Base-by-base conservation (phyloP, 2,888 invertebrate genomes). In the Monopis laevigella region DNA sequence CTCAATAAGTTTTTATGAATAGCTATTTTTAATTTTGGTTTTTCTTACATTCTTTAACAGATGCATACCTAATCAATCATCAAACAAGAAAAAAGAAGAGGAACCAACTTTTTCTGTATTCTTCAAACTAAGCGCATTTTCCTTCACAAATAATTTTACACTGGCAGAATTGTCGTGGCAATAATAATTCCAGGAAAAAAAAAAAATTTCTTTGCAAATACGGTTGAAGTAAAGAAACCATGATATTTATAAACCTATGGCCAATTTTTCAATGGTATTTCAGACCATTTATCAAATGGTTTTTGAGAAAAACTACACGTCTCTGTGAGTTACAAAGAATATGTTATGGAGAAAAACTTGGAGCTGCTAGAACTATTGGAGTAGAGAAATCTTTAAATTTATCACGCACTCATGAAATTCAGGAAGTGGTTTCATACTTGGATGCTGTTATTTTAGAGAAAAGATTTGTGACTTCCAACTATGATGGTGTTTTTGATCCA, bases 281-380 rank as follows among this genome's bases (percentile, higher is more conserved):
- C 36, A 84, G 95, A 54, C 92, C 94, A n/a, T 77, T 94, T 49
- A 82, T 94, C 40, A 97, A 97, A 78, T 95, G 96, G 93, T 88
- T 96, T 60, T 72, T 96, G 17, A 85, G 89, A 45, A 88, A 87
- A 60, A 91, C 93, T 18, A 96, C 96, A 2, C 87, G 90, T 44
- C 82, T 96, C 47, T 96, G 95, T 67, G 97, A 98, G 71, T 75
- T 98, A 21, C 95, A 97, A 67, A 84, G 97, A 56, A 91, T 97
- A 45, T 94, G 95, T 59, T 96, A 96, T 63, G 93, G 93, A 8
- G 88, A 89, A 53, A 74, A 83, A 39, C 68, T 82, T 36, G 95
- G 94, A 1, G 88, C 90, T 26, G 74, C 84, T 24, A 82, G 95
- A 51, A 86, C 89, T 0, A 78, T 85, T 44, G 86, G 84, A 53